These are phyloP conservation scores for Passer montanus DNA, from an alignment of 2,113 vertebrate species.

Conservation along the genomic window DNA sequence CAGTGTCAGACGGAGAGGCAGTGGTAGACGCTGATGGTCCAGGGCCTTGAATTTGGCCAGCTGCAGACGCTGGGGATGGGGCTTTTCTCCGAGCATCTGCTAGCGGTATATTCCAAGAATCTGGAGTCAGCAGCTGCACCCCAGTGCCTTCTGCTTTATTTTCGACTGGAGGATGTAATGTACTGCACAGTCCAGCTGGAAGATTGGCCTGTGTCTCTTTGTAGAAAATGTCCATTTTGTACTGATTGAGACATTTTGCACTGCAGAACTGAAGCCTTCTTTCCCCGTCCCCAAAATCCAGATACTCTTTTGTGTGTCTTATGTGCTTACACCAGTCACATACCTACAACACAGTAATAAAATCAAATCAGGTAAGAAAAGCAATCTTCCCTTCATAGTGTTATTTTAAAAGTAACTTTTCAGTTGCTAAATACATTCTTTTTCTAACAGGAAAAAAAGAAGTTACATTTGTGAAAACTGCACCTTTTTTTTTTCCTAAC, in stretches of 20 bases:
- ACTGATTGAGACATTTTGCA: conserved; percentile 99
- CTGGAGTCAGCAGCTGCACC: conserved; percentile 96
- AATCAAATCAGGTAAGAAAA: conserved; percentile 76
- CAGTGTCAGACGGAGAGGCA: conserved; percentile 88
- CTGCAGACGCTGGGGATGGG: conserved; percentile 86
- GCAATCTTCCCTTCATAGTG: conserved; percentile 62
- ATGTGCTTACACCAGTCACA: conserved; percentile 99
- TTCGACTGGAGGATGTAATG: conserved; percentile 85
- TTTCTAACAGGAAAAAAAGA: conserved; percentile 13
- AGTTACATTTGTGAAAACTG: background rate
- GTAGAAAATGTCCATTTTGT: conserved; percentile 99
- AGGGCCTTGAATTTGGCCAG: conserved; percentile 83
- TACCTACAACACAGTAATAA: conserved; percentile 88
- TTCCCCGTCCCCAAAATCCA: conserved; percentile 99
- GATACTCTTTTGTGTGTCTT: conserved; percentile 99
- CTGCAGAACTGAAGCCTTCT: conserved; percentile 99
- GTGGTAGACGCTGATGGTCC: conserved; percentile 86
- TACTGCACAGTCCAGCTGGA: conserved; percentile 92
- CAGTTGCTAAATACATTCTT: conserved; percentile 40
- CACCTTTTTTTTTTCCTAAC: background rate
- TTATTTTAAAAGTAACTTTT: conserved; percentile 58
- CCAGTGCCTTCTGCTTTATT: conserved; percentile 88
- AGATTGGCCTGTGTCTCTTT: conserved; percentile 99
- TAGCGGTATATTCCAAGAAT: conserved; percentile 96
- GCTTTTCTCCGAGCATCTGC: conserved; percentile 91